phyloP scores from a whole-genome alignment of 92 coral and sea anemone genomes.

The Desmophyllum pertusum region DNA sequence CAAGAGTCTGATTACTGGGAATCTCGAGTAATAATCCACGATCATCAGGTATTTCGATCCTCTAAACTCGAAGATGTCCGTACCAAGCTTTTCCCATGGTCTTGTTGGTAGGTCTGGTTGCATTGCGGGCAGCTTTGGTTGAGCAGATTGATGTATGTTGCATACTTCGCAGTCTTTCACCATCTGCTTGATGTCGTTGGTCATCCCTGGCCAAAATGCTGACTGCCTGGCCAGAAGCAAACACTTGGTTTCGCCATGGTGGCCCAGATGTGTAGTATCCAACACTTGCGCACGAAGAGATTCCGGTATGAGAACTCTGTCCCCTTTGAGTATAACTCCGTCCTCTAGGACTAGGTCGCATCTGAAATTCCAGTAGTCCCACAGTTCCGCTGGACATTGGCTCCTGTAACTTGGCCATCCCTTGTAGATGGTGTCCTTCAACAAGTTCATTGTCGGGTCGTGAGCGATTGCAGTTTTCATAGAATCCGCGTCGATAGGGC shows the following conservation, averaged over 20 bases:
- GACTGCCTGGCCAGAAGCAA: constrained; percentile 61
- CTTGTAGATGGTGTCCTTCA: constrained; percentile 50
- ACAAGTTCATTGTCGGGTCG: neutral
- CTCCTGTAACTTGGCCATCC: constrained; percentile 57
- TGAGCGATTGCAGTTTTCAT: constrained; percentile 7
- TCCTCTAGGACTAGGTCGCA: constrained; percentile 65
- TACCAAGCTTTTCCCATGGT: constrained; percentile 57
- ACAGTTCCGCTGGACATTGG: constrained; percentile 52
- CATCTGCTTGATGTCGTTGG: constrained; percentile 46
- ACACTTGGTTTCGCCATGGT: constrained; percentile 64
- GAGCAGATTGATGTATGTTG: constrained; percentile 53
- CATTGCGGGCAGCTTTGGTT: constrained; percentile 52
- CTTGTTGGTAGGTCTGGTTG: constrained; percentile 61
- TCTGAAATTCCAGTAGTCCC: constrained; percentile 61
- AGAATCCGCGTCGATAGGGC: constrained; percentile 33
- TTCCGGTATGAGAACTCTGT: constrained; percentile 36
- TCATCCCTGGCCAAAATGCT: constrained; percentile 37
- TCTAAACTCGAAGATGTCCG: constrained; percentile 43
- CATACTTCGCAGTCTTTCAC: constrained; percentile 57
- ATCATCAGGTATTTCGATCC: constrained; percentile 37
- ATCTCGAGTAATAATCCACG: constrained; percentile 58
- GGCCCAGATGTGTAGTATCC: constrained; percentile 41
- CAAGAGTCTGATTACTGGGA: constrained; percentile 54
- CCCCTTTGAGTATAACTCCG: constrained; percentile 42
- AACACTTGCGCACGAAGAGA: constrained; percentile 36